Evolutionary conservation across 2,797 vertebrate species (phyloP), one percentile per base, ranked within the genome.

Genomic region (Poecile montanus): DNA sequence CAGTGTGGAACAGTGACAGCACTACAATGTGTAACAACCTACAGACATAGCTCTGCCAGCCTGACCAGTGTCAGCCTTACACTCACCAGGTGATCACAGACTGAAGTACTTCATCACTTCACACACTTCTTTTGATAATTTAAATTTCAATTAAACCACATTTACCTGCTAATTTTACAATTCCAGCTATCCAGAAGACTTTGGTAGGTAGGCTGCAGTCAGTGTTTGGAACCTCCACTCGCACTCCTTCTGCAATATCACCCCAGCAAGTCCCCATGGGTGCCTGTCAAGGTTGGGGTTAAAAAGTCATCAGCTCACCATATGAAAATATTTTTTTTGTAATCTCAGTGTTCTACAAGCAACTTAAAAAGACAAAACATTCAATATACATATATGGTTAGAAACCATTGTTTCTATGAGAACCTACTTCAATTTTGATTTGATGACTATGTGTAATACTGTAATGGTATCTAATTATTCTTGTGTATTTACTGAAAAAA

Each of bases 121-220:
- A 61, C 21, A 40, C 6, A 53, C 22, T 15, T 75, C 16, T 27
- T 87, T 63, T 9, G 42, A 86, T 57, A 47, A 36, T 45, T 71
- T 74, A 19, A 34, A 58, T 47, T 90, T 38, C 22, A 70, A 76
- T 10, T 56, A 7, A 50, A 78, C 40, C 29, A 26, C 32, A 42
- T 87, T 97, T 94, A 99, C 99, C 99, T 98, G 99, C 99, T 97
- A 99, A 97, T 97, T 99, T 99, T 95, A 99, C 97, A 95, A 99
- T 98, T 94, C 98, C 99, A 97, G 99, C 99, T 96, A 99, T 99
- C 99, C 99, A 99, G 98, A 99, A 99, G 93, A 99, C 99, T 97
- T 99, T 99, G 75, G 98, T 98, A 95, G 99, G 98, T 74, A 99
- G 97, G 97, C 94, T 99, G 97, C 98, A 98, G 94, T 99, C 99